phyloP scores from a whole-genome alignment of 2,888 invertebrate species.

The Pyralis farinalis region DNA sequence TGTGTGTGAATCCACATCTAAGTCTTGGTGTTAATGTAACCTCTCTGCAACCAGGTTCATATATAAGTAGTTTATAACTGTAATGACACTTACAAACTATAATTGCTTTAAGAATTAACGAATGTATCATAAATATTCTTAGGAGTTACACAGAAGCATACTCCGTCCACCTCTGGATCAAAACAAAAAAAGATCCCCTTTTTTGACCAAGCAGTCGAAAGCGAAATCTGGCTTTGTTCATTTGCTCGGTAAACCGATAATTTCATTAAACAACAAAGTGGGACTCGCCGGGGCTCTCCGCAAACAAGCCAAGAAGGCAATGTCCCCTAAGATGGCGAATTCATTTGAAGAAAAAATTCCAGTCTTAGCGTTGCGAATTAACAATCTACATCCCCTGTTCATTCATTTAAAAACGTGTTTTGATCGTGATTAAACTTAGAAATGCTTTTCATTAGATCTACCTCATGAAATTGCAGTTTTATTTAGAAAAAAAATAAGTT shows the following conservation, averaged over 20 bases:
- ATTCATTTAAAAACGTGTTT: slow-evolving; percentile 22
- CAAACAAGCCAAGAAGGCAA: slow-evolving; percentile 79
- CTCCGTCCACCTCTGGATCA: slow-evolving; percentile 54
- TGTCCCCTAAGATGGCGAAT: slow-evolving; percentile 77
- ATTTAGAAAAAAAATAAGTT: too few species aligned
- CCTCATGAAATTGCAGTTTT: too few species aligned
- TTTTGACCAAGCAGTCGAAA: slow-evolving; percentile 67
- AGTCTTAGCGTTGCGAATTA: slow-evolving; percentile 57
- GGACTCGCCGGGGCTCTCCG: slow-evolving; percentile 62
- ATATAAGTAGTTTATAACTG: too few species aligned
- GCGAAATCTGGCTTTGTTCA: slow-evolving; percentile 80
- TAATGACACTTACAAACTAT: too few species aligned
- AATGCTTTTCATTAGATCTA: slow-evolving; percentile 6
- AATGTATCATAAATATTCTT: slow-evolving; percentile 73
- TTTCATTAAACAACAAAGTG: slow-evolving; percentile 81
- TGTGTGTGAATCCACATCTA: too few species aligned
- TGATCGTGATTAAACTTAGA: slow-evolving; percentile 20
- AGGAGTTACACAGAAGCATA: slow-evolving; percentile 68
- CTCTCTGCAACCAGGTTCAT: too few species aligned
- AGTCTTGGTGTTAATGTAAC: too few species aligned
- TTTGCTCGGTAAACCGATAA: slow-evolving; percentile 81
- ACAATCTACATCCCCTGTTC: slow-evolving; percentile 42
- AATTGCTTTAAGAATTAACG: slow-evolving; percentile 69
- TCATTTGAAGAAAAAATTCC: slow-evolving; percentile 74
- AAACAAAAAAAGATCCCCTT: slow-evolving; percentile 68